A percentile compares a stretch with the other conserved stretches of the same genome.
These are phyloP conservation scores for Philhelius pedissequus DNA, from an alignment of 2,888 invertebrate genomes.

Conservation along the genomic window DNA sequence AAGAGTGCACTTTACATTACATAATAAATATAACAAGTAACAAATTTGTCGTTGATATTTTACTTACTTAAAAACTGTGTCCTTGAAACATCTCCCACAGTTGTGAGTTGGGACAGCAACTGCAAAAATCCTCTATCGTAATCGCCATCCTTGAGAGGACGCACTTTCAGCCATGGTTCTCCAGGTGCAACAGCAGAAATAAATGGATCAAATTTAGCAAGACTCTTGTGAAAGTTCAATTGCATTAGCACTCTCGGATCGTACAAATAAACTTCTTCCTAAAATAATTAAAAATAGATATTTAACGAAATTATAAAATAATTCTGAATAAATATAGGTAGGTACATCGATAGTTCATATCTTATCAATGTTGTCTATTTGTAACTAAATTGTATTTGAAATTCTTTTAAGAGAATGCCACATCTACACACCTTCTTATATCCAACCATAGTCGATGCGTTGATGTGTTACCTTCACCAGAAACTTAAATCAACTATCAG, in stretches of 20 bases:
- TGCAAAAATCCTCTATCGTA: conserved; percentile 91
- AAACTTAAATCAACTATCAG: conserved; percentile 39
- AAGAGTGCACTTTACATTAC: no score
- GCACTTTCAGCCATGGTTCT: conserved; percentile 86
- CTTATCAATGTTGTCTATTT: conserved; percentile 6
- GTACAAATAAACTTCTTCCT: conserved; percentile 82
- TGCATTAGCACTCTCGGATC: conserved; percentile 83
- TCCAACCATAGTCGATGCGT: conserved; percentile 72
- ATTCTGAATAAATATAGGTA: background rate
- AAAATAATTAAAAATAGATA: conserved; percentile 31
- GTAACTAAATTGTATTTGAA: background rate
- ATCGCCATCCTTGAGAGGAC: conserved; percentile 89
- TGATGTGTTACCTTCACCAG: conserved; percentile 25
- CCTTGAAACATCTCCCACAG: conserved; percentile 88
- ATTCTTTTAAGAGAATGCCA: conserved; percentile 12
- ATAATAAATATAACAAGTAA: no score
- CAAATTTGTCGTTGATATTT: background rate
- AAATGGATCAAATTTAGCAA: conserved; percentile 84
- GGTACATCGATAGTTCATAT: conserved; percentile 16
- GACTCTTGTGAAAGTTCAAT: conserved; percentile 84
- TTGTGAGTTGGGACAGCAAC: conserved; percentile 89
- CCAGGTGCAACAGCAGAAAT: conserved; percentile 87
- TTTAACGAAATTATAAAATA: no score
- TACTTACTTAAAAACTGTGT: conserved; percentile 89
- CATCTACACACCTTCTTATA: conserved; percentile 66